A percentile compares a stretch with the other conserved stretches of the same genome.
Evolutionary conservation across 2,888 invertebrate genomes (phyloP).

Genomic region (Ormyrus labotus): DNA sequence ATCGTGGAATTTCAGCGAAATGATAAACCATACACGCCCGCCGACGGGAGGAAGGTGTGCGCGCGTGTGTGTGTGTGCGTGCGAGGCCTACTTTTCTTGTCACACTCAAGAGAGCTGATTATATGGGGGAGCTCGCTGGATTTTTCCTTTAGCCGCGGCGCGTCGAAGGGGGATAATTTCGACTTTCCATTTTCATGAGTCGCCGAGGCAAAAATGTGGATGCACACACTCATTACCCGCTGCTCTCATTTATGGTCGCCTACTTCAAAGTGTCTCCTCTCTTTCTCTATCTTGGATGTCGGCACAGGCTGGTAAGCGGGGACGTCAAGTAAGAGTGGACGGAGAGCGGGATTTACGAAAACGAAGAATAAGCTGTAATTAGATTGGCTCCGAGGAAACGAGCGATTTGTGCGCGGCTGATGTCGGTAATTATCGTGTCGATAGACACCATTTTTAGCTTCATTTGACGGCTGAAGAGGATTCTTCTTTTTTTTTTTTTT

Average conservation of each 20-base stretch:
- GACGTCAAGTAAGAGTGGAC: conserved; percentile 28
- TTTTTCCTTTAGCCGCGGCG: conserved; percentile 32
- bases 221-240: conserved; percentile 10
- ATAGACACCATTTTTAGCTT: not conserved
- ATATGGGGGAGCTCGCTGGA: conserved; percentile 26
- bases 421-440: not conserved
- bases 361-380: not conserved
- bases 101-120: conserved; percentile 57
- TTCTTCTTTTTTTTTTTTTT: no score
- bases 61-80: not conserved
- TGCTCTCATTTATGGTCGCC: conserved; percentile 47
- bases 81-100: conserved; percentile 58
- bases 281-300: conserved; percentile 6
- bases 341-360: not conserved
- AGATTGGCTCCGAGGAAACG: not conserved
- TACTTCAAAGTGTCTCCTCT: conserved; percentile 22
- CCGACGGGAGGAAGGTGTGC: not conserved
- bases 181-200: conserved; percentile 58
- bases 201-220: conserved; percentile 16
- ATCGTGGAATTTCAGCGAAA: conserved; percentile 52
- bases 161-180: conserved; percentile 49
- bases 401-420: not conserved
- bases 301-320: not conserved
- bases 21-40: conserved; percentile 38
- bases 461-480: not conserved